Conservation (phyloP, 53 echinoderm and acorn worm genomes). For the Temnopleurus reevesii region DNA sequence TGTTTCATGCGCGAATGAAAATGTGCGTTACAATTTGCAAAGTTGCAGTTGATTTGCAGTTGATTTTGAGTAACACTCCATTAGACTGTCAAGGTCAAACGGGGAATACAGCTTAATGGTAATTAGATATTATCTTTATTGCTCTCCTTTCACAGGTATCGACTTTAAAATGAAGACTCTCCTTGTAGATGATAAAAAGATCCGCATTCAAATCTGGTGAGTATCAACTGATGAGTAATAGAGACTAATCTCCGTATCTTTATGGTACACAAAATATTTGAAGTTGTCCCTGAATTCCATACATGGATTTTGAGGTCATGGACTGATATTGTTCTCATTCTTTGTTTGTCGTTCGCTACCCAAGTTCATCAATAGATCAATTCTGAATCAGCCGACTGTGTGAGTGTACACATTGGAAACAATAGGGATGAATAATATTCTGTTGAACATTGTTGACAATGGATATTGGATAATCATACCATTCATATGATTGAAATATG, state of each 20-base stretch:
- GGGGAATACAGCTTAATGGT: no score
- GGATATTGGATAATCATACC: neutral
- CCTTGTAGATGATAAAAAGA: constrained; percentile 72
- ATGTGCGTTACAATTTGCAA: no score
- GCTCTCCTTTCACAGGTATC: constrained; percentile 69
- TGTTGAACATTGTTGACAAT: neutral
- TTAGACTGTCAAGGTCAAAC: no score
- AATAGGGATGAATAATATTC: neutral
- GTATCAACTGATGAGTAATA: constrained; percentile 7
- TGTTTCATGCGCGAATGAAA: no score
- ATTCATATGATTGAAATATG: no score
- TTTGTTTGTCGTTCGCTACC: neutral
- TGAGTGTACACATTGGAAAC: neutral
- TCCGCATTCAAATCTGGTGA: constrained; percentile 93
- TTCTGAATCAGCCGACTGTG: neutral
- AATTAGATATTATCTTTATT: no score
- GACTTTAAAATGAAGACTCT: constrained; percentile 99
- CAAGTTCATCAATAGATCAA: neutral
- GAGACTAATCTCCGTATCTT: neutral
- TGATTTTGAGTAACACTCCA: no score
- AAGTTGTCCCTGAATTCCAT: constrained; percentile 8
- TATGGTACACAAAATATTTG: neutral
- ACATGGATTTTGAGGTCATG: constrained; percentile 10
- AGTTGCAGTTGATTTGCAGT: no score
- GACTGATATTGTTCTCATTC: constrained; percentile 25